Conservation (phyloP, 2,797 vertebrate genomes). For the Lithobates pipiens region DNA sequence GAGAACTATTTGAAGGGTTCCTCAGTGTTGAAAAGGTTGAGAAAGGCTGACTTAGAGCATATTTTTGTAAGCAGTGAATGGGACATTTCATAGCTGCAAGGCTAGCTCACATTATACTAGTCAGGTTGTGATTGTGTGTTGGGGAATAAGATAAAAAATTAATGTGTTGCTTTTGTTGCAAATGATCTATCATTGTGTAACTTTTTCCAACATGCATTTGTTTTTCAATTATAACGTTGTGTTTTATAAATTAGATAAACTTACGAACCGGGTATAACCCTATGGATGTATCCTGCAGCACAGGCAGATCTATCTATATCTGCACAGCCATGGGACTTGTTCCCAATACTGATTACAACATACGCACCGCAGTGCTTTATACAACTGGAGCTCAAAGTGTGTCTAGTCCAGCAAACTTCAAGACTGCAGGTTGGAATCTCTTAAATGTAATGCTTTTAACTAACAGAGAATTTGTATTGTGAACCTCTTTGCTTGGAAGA, state of each 20-base stretch:
- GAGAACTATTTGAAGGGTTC: too few species aligned
- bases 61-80: too few species aligned
- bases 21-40: too few species aligned
- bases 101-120: too few species aligned
- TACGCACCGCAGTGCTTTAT: slow-evolving; percentile 70
- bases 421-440: slow-evolving; percentile 70
- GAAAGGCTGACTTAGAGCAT: too few species aligned
- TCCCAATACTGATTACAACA: slow-evolving; percentile 67
- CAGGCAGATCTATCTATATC: slow-evolving; percentile 56
- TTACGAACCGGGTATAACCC: slow-evolving; percentile 68
- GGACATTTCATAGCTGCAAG: too few species aligned
- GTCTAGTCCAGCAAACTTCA: slow-evolving; percentile 71
- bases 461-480: background rate
- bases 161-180: too few species aligned
- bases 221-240: slow-evolving; percentile 56
- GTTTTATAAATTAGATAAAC: slow-evolving; percentile 65
- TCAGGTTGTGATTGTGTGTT: too few species aligned
- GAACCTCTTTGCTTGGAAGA: too few species aligned
- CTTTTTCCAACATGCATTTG: background rate
- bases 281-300: slow-evolving; percentile 63
- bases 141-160: too few species aligned
- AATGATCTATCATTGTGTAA: too few species aligned
- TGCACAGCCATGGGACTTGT: slow-evolving; percentile 70
- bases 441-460: background rate
- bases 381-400: slow-evolving; percentile 68